Evolutionary conservation across 2,888 invertebrate genomes (phyloP), one percentile per base, ranked within the genome.

Genomic region (Dilophus febrilis): DNA sequence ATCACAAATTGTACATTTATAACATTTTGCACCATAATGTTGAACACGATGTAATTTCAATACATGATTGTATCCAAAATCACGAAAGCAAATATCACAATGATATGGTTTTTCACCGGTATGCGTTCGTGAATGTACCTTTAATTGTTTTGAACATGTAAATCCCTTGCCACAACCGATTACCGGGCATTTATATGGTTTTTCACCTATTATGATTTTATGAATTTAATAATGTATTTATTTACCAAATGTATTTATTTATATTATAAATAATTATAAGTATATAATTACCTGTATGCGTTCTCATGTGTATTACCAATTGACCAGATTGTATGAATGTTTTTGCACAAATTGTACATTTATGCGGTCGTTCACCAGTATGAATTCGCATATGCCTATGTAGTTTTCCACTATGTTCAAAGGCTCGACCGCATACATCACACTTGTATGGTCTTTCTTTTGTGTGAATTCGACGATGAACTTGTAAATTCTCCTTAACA

Each of bases 281-380:
- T 27, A 27, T 27, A 27, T 27, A 27, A 10, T 38, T 42, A 41
- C 62, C 84, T 0, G 88, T 90, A 55, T 87, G 88, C 0, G 88
- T 87, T 38, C 88, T 70, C 70, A 87, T 81, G 57, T 90, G 90
- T 48, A 88, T 88, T 2, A 90, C 88, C 50, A 90, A 64, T 54
- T 90, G 88, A 1, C 88, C 88, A 11, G 85, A 85, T 58, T 90
- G 88, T 40, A 88, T 88, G 56, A 90, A 88, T 0, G 87, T 88
- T 60, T 88, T 88, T 44, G 77, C 74, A 57, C 88, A 90, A 33
- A 86, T 79, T 18, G 76, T 76, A 54, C 88, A 90, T 51, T 85
- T 84, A 61, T 90, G 88, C 1, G 88, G 88, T 29, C 88, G 71
- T 57, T 88, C 88, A 27, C 41, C 63, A 0, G 88, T 88, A 56